These are phyloP conservation scores for Ciconia nigra DNA, from an alignment of 2,797 vertebrate species.

Conservation along the genomic window DNA sequence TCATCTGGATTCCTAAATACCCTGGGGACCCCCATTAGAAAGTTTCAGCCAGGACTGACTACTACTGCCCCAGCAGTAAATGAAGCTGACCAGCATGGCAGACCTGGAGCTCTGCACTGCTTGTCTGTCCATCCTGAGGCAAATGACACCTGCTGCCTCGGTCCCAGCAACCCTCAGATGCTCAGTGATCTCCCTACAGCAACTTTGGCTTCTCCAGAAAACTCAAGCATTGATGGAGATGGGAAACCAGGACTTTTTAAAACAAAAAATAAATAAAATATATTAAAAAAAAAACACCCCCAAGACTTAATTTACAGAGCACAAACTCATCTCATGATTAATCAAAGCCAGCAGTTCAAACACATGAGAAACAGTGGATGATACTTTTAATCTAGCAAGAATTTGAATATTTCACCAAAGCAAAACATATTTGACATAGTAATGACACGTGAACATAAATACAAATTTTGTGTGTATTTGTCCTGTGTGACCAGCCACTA, in stretches of 20 bases:
- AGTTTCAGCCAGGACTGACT: neutral
- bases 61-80: neutral
- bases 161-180: neutral
- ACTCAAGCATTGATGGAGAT: neutral
- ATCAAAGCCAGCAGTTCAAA: neutral
- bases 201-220: neutral
- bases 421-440: neutral
- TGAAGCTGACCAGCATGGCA: neutral
- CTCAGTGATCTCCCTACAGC: neutral
- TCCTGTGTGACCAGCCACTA: neutral
- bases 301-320: neutral
- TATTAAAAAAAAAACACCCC: fast-evolving
- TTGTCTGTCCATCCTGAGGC: neutral
- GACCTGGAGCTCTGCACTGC: neutral
- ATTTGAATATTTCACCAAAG: neutral
- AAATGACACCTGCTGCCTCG: neutral
- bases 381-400: neutral
- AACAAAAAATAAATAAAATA: neutral
- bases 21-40: fast-evolving
- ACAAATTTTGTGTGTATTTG: neutral
- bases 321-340: neutral
- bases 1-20: neutral
- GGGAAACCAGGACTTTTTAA: neutral
- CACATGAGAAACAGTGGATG: neutral
- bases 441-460: neutral